Evolutionary conservation across 2,113 vertebrate species (phyloP).

Genomic region (Ascaphus truei): DNA sequence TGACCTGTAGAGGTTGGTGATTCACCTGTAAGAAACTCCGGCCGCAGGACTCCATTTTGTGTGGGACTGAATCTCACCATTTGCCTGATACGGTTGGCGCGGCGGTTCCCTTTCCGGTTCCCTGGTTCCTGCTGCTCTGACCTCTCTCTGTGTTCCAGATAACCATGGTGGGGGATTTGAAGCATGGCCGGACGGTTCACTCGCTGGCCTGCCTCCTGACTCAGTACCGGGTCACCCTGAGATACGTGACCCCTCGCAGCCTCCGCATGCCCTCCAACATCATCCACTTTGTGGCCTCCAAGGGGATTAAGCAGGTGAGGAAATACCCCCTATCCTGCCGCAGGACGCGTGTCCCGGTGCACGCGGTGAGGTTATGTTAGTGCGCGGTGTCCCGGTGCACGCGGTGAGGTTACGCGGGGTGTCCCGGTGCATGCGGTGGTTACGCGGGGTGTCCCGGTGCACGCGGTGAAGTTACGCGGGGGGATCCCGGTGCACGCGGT

Average conservation of each 20-base stretch:
- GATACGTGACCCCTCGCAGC: conserved; percentile 84
- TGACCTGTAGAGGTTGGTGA: too few relatives aligned
- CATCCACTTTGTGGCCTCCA: conserved; percentile 80
- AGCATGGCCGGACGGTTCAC: conserved; percentile 93
- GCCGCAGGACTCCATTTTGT: too few relatives aligned
- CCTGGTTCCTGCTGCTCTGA: background rate
- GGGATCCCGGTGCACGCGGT: too few relatives aligned
- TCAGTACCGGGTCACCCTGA: conserved; percentile 86
- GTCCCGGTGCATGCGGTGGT: background rate
- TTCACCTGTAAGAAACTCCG: too few relatives aligned
- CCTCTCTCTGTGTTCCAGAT: conserved; percentile 61
- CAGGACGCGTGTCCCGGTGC: too few relatives aligned
- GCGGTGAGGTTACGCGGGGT: too few relatives aligned
- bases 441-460: background rate
- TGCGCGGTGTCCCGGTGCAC: too few relatives aligned
- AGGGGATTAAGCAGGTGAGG: conserved; percentile 88
- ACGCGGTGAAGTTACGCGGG: rapidly evolving
- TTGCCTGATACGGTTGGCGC: background rate
- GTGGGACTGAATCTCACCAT: too few relatives aligned
- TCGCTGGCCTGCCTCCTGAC: conserved; percentile 92
- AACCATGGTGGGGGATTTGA: conserved; percentile 96
- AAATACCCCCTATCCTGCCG: background rate
- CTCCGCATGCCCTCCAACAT: conserved; percentile 85
- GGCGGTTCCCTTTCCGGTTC: background rate
- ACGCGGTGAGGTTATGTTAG: too few relatives aligned